Evolutionary conservation across 1,140 invertebrate genomes (phyloP).

Genomic region (Ditylenchus dipsaci): DNA sequence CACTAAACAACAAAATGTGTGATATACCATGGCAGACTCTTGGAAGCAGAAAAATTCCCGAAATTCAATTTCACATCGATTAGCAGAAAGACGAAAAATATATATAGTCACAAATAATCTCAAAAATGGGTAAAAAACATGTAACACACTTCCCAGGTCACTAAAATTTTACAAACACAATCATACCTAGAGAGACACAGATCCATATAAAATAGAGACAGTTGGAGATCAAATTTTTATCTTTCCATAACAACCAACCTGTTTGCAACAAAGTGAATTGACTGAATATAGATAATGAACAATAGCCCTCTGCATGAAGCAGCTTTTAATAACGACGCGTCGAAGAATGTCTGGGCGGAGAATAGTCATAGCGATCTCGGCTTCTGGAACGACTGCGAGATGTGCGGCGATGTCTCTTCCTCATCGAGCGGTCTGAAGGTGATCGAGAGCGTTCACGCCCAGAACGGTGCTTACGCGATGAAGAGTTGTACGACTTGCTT

Average conservation of each 20-base stretch:
- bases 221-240: too few relatives aligned
- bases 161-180: too few relatives aligned
- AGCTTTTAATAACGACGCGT: slow-evolving; percentile 28
- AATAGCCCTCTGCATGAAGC: not conserved
- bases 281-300: not conserved
- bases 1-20: too few relatives aligned
- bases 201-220: too few relatives aligned
- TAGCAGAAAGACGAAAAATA: too few relatives aligned
- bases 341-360: slow-evolving; percentile 13
- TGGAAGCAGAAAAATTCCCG: too few relatives aligned
- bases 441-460: slow-evolving; percentile 41
- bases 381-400: slow-evolving; percentile 37
- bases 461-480: slow-evolving; percentile 37
- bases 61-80: too few relatives aligned
- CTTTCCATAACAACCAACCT: not conserved
- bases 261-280: not conserved
- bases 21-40: too few relatives aligned
- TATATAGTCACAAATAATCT: too few relatives aligned
- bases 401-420: slow-evolving; percentile 44
- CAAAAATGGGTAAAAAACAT: too few relatives aligned
- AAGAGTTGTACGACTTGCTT: slow-evolving; percentile 82
- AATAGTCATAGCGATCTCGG: slow-evolving; percentile 27
- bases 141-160: too few relatives aligned
- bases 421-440: slow-evolving; percentile 23
- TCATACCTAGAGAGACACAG: too few relatives aligned